A percentile compares a stretch with the other conserved stretches of the same genome.
phyloP scores from a whole-genome alignment of 2,888 invertebrate genomes.

The Eledona agricola region DNA sequence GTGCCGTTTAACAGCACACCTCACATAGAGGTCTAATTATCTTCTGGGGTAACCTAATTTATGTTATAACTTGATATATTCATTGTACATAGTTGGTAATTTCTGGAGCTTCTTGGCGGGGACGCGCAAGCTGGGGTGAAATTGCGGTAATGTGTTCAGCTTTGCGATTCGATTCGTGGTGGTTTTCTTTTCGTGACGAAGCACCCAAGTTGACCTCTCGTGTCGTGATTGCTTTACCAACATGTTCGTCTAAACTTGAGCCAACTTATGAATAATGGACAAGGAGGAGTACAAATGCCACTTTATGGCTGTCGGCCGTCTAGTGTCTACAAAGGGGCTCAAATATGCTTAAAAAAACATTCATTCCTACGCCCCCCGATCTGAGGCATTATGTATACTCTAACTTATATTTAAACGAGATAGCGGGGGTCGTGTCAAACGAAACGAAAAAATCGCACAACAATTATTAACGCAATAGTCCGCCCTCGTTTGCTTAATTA shows the following conservation, averaged over 20 bases:
- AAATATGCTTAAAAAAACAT: conserved; percentile 18
- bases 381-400: no score
- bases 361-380: no score
- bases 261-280: conserved; percentile 38
- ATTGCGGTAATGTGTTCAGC: conserved; percentile 20
- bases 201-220: conserved; percentile 26
- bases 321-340: conserved; percentile 25
- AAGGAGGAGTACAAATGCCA: conserved; percentile 21
- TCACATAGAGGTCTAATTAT: conserved; percentile 38
- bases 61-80: conserved; percentile 35
- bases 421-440: no score
- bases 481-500: conserved; percentile 18
- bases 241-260: conserved; percentile 37
- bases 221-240: conserved; percentile 36
- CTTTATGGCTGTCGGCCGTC: conserved; percentile 22
- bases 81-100: conserved; percentile 35
- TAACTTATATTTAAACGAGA: no score
- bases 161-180: conserved; percentile 23
- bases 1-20: conserved; percentile 36
- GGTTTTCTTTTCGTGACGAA: conserved; percentile 11
- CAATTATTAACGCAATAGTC: conserved; percentile 13
- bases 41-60: conserved; percentile 37
- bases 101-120: conserved; percentile 26
- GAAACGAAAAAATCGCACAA: no score
- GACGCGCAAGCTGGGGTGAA: conserved; percentile 5